phyloP scores from a whole-genome alignment of 1,140 invertebrate species.

The Macrobrachium rosenbergii region DNA sequence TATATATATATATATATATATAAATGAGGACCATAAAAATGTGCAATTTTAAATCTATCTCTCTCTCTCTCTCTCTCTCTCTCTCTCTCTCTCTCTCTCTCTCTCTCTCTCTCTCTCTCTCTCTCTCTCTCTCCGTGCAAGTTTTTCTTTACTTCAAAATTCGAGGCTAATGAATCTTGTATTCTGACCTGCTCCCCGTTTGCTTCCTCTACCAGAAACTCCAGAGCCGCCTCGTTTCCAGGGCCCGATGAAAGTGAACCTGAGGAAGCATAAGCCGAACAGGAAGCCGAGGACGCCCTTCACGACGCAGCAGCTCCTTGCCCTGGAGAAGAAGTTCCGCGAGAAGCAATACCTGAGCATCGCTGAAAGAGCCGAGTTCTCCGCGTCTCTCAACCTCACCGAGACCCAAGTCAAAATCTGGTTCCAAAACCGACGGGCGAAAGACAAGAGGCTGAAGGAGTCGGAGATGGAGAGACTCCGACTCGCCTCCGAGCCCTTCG shows the following conservation, averaged over 20 bases:
- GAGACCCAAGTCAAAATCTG: conserved; percentile 60
- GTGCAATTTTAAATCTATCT: no score
- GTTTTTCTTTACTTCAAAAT: no score
- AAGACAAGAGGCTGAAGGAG: conserved; percentile 56
- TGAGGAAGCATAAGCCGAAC: conserved; percentile 59
- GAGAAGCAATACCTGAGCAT: conserved; percentile 63
- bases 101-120: no score
- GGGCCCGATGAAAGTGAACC: conserved; percentile 49
- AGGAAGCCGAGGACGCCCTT: conserved; percentile 55
- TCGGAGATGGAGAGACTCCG: conserved; percentile 48
- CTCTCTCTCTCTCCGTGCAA: no score
- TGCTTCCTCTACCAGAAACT: conserved; percentile 14
- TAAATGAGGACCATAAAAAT: no score
- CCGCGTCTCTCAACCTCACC: conserved; percentile 55
- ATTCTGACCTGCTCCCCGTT: no score
- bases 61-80: no score
- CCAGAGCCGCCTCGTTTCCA: conserved; percentile 52
- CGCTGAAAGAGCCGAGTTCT: conserved; percentile 57
- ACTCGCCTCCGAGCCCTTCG: conserved; percentile 41
- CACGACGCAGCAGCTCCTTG: conserved; percentile 54
- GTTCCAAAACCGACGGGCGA: conserved; percentile 56
- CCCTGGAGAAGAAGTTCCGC: conserved; percentile 57
- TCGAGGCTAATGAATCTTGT: no score
- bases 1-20: no score
- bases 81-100: no score